Conservation (phyloP, 2,113 vertebrate species). For the Tauraco erythrolophus region DNA sequence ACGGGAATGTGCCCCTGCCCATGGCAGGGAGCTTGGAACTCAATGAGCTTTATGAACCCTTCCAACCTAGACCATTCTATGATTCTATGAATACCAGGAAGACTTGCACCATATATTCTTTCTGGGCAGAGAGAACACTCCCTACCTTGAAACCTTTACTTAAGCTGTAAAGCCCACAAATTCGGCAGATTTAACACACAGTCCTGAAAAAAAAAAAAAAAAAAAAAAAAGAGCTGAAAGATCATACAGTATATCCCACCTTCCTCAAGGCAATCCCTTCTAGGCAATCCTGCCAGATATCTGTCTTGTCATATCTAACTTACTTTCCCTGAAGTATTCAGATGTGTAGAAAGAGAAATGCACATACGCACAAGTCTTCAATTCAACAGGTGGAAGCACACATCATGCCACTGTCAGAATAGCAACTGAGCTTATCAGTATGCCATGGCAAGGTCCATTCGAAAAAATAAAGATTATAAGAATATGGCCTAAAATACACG, state of each 20-base stretch:
- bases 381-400: not conserved
- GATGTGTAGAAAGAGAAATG: not conserved
- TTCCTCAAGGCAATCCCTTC: not conserved
- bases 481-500: not conserved
- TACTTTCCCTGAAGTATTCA: not conserved
- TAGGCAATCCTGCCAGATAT: not conserved
- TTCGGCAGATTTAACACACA: not conserved
- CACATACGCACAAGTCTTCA: not conserved
- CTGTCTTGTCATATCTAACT: not conserved
- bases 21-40: too few species aligned
- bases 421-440: not conserved
- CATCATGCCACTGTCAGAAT: too few species aligned
- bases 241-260: not conserved
- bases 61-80: too few species aligned
- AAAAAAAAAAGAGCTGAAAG: not conserved
- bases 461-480: not conserved
- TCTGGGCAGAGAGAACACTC: not conserved
- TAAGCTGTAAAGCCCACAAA: not conserved
- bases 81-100: not conserved
- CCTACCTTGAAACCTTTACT: not conserved
- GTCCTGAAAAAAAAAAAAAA: not conserved
- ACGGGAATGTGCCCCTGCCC: too few species aligned
- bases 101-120: not conserved
- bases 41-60: too few species aligned
- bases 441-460: not conserved